Percentiles rank a stretch among this genome's conserved stretches.
Evolutionary conservation across 2,113 vertebrate genomes (phyloP).

Genomic region (Budorcas taxicolor): DNA sequence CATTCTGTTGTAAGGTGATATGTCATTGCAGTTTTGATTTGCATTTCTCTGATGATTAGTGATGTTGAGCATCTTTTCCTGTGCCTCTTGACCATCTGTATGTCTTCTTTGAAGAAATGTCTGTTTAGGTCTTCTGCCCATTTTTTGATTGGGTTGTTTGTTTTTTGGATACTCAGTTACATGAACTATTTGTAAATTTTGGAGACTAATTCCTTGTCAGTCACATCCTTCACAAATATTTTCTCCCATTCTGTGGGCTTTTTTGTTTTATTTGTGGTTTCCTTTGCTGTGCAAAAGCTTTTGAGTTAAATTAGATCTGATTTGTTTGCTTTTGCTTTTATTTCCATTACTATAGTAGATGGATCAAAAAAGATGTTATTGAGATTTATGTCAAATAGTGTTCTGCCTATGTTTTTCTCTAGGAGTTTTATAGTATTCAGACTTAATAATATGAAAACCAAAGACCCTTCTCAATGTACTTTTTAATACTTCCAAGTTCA

Average conservation of each 20-base stretch:
- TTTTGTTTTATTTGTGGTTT: not conserved
- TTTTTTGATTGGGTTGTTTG: too few species aligned
- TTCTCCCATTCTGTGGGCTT: not conserved
- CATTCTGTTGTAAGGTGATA: too few species aligned
- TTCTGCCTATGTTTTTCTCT: not conserved
- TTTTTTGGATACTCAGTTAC: too few species aligned
- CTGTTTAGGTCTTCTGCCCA: too few species aligned
- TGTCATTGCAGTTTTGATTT: too few species aligned
- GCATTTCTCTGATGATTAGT: too few species aligned
- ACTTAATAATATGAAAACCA: not conserved
- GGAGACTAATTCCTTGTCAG: not conserved
- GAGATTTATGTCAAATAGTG: not conserved
- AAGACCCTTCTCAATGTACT: not conserved
- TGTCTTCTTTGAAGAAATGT: too few species aligned
- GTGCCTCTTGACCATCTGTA: too few species aligned
- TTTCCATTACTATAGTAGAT: not conserved
- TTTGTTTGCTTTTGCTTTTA: not conserved
- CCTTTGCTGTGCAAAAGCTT: not conserved
- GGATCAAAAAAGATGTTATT: not conserved
- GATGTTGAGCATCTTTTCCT: too few species aligned
- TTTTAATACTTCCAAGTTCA: too few species aligned
- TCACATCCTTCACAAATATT: not conserved
- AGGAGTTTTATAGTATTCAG: not conserved
- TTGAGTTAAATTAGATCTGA: not conserved
- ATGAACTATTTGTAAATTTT: too few species aligned